Evolutionary conservation across 2,113 vertebrate species (phyloP).

Genomic region (Anguilla rostrata): DNA sequence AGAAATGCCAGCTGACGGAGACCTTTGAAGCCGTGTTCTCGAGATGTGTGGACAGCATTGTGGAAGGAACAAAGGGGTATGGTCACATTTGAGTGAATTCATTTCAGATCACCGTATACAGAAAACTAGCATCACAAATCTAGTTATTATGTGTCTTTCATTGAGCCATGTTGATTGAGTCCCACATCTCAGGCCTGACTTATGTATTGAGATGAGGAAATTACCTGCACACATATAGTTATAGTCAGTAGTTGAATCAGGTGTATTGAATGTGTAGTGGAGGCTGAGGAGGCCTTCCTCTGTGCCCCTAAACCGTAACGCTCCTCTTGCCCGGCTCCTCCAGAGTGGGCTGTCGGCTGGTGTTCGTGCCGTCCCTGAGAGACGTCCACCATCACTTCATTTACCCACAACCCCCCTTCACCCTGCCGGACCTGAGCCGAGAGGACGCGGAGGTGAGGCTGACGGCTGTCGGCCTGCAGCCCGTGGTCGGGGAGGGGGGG

Average conservation of each 20-base stretch:
- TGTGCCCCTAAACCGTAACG: neutral
- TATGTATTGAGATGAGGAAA: too few species aligned
- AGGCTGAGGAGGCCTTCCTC: neutral
- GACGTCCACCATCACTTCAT: conserved; percentile 82
- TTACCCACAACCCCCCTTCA: conserved; percentile 87
- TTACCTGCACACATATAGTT: too few species aligned
- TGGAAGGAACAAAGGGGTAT: conserved; percentile 85
- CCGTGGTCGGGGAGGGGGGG: neutral
- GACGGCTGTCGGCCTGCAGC: neutral
- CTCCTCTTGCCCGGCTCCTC: neutral
- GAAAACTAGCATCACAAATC: neutral
- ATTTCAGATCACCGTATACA: neutral
- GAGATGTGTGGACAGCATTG: conserved; percentile 77
- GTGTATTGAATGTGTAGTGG: neutral
- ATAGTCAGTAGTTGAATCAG: too few species aligned
- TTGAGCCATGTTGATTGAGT: too few species aligned
- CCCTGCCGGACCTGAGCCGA: conserved; percentile 59
- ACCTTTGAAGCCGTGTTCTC: conserved; percentile 78
- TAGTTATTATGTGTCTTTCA: neutral
- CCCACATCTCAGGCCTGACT: too few species aligned
- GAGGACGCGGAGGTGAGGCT: conserved; percentile 75
- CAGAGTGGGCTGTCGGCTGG: conserved; percentile 71
- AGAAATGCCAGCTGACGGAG: conserved; percentile 81
- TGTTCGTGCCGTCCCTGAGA: conserved; percentile 82
- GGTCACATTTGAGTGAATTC: neutral